Evolutionary conservation across 2,113 vertebrate species (phyloP), one percentile per base, ranked within the genome.

Genomic region (Lipophrys pholis): DNA sequence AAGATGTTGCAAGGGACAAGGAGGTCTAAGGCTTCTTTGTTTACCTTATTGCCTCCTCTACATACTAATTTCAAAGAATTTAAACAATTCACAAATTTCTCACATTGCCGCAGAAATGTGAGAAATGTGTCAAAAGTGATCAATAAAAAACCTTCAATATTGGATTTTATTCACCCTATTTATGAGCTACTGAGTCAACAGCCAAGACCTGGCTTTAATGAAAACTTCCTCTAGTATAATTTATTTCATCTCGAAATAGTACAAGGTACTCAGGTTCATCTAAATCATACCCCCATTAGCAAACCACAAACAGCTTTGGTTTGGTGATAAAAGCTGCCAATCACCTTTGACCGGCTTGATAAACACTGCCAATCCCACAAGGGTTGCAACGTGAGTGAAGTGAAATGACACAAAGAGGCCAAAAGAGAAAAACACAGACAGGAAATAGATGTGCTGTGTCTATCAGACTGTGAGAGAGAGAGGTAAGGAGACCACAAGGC

Each of bases 311-410:
- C 69, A 78, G 76, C 14, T 78, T 65, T 71, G 68, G 62, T 57
- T 53, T 30, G 45, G 49, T 64, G 68, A 84, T 78, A 85, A 69
- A 87, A 80, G 74, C 66, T 57, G 83, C 57, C 30, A 71, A 67
- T 71, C 60, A 81, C 68, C 76, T 86, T 77, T 79, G 71, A 15
- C 74, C 74, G n/a, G 0, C 40, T n/a, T 62, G 71, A 57, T 84
- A 71, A 84, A 80, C 71, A 42, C 59, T 59, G 54, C 38, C 48
- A 69, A 66, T 81, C 58, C 69, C 45, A 8, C 1, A 39, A 65
- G 65, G 57, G 61, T 40, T 8, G 12, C 53, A 48, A 41, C 68
- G 30, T 57, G 30, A 83, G 38, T 11, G 15, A 40, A 68, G 53
- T 73, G 46, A 62, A 80, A 74, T 14, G 46, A 43, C 49, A n/a